Evolutionary conservation across 2,113 vertebrate species (phyloP).

Genomic region (Choloepus hoffmanni): DNA sequence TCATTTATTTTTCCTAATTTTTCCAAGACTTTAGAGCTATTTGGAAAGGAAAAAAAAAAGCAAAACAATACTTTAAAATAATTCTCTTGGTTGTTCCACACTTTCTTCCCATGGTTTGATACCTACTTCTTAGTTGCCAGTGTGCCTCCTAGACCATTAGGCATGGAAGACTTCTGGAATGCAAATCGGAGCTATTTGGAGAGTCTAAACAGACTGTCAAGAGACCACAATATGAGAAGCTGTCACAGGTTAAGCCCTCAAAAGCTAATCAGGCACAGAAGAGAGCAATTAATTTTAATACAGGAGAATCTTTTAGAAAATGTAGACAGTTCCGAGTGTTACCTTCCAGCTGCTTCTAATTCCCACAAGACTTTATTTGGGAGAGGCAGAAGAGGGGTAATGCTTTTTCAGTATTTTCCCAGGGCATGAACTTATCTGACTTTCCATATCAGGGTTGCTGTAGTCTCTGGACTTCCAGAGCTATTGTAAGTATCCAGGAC

Average conservation of each 20-base stretch:
- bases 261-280: neutral
- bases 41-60: constrained; percentile 23
- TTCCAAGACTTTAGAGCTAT: constrained; percentile 18
- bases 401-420: neutral
- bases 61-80: neutral
- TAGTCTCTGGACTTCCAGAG: neutral
- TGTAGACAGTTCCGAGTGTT: neutral
- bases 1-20: constrained; percentile 28
- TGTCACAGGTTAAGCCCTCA: neutral
- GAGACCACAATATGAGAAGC: neutral
- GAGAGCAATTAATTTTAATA: neutral
- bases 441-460: neutral
- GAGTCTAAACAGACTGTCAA: neutral
- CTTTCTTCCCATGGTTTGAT: neutral
- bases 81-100: neutral
- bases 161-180: neutral
- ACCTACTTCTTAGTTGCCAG: neutral
- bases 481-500: too few species aligned
- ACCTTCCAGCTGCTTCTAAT: neutral
- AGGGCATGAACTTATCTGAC: neutral
- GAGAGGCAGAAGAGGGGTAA: accelerated
- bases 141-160: neutral
- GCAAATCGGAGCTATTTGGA: neutral
- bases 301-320: neutral
- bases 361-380: neutral